Conservation (phyloP, 2,113 vertebrate genomes). For the Clarias magur region DNA sequence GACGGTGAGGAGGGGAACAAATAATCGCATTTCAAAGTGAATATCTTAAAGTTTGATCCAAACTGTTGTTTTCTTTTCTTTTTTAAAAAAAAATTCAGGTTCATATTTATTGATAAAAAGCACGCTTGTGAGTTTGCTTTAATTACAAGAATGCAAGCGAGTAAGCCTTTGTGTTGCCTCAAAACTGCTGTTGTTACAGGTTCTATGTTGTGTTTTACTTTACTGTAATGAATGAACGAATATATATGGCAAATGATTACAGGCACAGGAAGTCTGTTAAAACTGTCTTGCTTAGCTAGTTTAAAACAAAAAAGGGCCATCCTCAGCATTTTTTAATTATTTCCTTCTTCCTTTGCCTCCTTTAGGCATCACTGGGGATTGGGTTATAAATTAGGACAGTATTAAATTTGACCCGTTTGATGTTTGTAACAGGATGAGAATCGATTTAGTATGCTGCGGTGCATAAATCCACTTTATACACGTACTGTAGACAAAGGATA, state of each 20-base stretch:
- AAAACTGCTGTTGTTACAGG: background rate
- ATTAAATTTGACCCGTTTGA: background rate
- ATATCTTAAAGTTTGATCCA: constrained; percentile 50
- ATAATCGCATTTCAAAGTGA: constrained; percentile 47
- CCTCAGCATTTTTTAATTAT: background rate
- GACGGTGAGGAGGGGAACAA: constrained; percentile 24
- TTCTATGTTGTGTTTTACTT: background rate
- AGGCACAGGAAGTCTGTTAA: background rate
- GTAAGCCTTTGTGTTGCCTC: background rate
- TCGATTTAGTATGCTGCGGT: background rate
- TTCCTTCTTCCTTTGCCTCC: background rate
- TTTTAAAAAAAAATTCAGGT: background rate
- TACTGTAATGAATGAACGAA: background rate
- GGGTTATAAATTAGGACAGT: background rate
- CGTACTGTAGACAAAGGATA: background rate
- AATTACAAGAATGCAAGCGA: background rate
- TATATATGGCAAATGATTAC: background rate
- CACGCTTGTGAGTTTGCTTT: background rate
- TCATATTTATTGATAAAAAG: constrained; percentile 53
- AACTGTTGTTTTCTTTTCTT: constrained; percentile 29
- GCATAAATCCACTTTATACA: background rate
- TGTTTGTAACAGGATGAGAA: background rate
- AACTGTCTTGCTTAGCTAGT: background rate
- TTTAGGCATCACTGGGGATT: background rate
- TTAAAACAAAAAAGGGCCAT: constrained; percentile 10